phyloP scores from a whole-genome alignment of 2,888 invertebrate species.

The Palloptera scutellata region DNA sequence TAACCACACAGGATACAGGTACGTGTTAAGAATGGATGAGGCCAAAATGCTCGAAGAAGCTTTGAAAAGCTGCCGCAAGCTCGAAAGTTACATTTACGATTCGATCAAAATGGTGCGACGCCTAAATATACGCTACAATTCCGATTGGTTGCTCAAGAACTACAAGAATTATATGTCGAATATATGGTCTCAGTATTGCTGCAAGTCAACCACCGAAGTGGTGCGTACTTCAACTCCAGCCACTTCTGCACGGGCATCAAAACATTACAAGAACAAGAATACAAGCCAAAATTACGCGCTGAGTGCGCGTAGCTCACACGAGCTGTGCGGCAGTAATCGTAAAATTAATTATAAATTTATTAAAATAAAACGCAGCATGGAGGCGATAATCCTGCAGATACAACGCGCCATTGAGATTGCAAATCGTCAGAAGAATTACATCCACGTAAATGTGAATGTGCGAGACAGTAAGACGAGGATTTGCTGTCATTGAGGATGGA shows the following conservation, averaged over 20 bases:
- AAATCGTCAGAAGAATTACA: constrained; percentile 46
- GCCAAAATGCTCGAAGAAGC: constrained; percentile 43
- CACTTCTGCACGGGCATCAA: neutral
- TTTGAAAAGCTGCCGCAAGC: constrained; percentile 41
- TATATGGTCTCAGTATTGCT: constrained; percentile 43
- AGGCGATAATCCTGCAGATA: constrained; percentile 42
- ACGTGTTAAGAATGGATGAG: constrained; percentile 42
- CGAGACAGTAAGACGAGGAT: constrained; percentile 36
- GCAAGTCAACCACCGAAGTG: constrained; percentile 21
- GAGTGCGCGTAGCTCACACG: constrained; percentile 41
- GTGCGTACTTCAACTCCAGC: constrained; percentile 1
- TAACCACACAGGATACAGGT: neutral
- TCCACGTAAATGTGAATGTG: constrained; percentile 39
- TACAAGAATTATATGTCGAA: constrained; percentile 43
- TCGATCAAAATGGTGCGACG: constrained; percentile 45
- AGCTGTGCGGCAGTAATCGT: constrained; percentile 42
- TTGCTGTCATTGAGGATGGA: constrained; percentile 43
- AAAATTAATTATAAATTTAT: constrained; percentile 46
- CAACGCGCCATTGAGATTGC: constrained; percentile 43
- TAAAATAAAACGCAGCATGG: constrained; percentile 49
- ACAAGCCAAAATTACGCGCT: constrained; percentile 18
- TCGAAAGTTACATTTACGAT: constrained; percentile 41
- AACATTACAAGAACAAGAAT: constrained; percentile 14
- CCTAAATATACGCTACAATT: constrained; percentile 48
- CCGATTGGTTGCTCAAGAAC: constrained; percentile 46